These are phyloP conservation scores for Rhinoptilus africanus DNA, from an alignment of 2,113 vertebrate genomes.

Conservation along the genomic window DNA sequence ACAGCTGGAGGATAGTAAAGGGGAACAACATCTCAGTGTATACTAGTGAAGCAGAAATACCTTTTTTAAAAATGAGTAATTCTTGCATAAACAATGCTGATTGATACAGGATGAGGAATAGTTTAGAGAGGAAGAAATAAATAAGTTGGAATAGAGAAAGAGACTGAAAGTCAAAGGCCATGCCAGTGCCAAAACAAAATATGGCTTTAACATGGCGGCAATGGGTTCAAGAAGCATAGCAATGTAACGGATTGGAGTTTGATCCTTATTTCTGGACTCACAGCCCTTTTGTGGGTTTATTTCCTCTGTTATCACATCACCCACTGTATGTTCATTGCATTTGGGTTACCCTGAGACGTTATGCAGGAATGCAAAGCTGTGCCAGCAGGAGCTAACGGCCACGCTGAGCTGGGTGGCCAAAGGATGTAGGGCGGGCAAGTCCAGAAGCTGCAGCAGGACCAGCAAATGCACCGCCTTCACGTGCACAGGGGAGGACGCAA, in stretches of 20 bases:
- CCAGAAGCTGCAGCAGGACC: background rate
- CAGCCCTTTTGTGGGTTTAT: background rate
- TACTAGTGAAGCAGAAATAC: background rate
- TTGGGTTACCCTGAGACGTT: background rate
- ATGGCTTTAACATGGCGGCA: background rate
- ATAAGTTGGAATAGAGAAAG: background rate
- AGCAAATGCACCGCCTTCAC: background rate
- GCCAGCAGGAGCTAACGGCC: background rate
- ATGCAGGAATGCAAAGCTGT: background rate
- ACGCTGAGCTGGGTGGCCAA: background rate
- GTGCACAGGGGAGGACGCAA: rapidly evolving
- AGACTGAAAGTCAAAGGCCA: background rate
- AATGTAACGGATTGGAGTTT: background rate
- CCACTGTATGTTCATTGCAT: background rate
- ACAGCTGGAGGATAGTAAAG: background rate
- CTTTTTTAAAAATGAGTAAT: background rate
- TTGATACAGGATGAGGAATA: background rate
- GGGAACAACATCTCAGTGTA: background rate
- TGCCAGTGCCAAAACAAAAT: background rate
- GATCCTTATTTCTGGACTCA: background rate
- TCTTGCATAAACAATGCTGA: background rate
- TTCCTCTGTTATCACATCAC: background rate
- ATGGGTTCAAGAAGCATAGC: background rate
- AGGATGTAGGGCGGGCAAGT: background rate
- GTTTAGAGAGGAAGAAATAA: background rate